A percentile compares a stretch with the other conserved stretches of the same genome.
phyloP scores from a whole-genome alignment of 2,888 invertebrate genomes.

The Melolontha melolontha region DNA sequence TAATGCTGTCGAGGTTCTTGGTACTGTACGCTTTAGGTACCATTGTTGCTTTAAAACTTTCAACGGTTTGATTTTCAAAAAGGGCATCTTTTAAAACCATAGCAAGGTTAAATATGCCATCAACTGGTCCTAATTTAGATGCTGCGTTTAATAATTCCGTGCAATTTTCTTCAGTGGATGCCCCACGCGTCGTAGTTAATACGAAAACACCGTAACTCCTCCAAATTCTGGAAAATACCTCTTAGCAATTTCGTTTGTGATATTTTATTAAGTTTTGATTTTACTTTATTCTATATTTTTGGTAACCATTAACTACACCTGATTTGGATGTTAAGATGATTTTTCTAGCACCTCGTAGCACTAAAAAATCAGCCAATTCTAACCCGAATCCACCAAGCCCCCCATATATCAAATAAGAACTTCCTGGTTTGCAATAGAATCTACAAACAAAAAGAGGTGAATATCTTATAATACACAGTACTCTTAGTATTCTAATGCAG shows the following conservation, averaged over 20 bases:
- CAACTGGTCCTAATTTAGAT: constrained; percentile 75
- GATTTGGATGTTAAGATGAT: constrained; percentile 84
- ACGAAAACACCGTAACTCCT: constrained; percentile 76
- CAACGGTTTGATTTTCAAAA: constrained; percentile 80
- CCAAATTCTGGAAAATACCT: constrained; percentile 67
- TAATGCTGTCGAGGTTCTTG: constrained; percentile 77
- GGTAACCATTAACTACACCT: constrained; percentile 86
- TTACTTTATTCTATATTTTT: constrained; percentile 77
- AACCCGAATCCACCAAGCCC: constrained; percentile 94
- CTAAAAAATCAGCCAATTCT: constrained; percentile 88
- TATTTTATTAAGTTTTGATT: background rate
- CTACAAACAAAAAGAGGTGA: constrained; percentile 21
- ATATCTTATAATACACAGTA: too few species aligned
- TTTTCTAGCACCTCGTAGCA: constrained; percentile 83
- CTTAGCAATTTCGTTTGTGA: background rate
- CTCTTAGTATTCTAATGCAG: too few species aligned
- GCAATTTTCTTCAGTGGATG: constrained; percentile 78
- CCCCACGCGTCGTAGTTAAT: constrained; percentile 77
- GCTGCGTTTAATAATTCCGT: constrained; percentile 76
- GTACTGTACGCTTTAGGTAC: constrained; percentile 88
- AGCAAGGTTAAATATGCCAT: constrained; percentile 91
- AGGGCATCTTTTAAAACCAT: constrained; percentile 82
- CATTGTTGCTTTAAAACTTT: constrained; percentile 76
- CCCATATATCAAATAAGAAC: constrained; percentile 73
- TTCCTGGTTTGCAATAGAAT: constrained; percentile 42